Percentiles rank a stretch among this genome's conserved stretches.
Evolutionary conservation across 1,140 invertebrate genomes (phyloP).

Genomic region (Aphelenchoides besseyi): DNA sequence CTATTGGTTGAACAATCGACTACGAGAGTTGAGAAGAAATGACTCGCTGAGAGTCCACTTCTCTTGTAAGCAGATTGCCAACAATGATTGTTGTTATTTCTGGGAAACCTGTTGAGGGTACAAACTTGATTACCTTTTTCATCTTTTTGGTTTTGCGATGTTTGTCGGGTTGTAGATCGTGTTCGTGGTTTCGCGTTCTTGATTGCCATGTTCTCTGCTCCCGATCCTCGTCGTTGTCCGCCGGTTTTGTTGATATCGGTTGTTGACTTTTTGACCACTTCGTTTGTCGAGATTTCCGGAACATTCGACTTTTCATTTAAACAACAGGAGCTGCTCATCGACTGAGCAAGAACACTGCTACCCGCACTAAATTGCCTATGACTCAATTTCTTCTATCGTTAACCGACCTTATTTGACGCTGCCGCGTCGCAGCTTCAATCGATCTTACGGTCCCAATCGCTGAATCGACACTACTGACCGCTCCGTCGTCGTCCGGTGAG

Average conservation of each 20-base stretch:
- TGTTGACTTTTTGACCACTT: too few relatives aligned
- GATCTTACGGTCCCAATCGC: not conserved
- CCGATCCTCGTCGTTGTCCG: too few relatives aligned
- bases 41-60: too few relatives aligned
- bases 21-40: too few relatives aligned
- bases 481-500: not conserved
- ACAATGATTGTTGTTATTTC: too few relatives aligned
- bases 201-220: not conserved
- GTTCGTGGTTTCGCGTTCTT: not conserved
- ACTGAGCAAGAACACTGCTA: not conserved
- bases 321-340: not conserved
- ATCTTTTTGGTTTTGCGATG: not conserved
- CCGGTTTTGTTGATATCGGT: too few relatives aligned
- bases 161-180: not conserved
- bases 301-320: not conserved
- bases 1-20: too few relatives aligned
- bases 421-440: not conserved
- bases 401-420: not conserved
- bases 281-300: not conserved
- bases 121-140: not conserved
- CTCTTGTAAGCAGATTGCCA: too few relatives aligned
- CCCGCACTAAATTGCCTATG: not conserved
- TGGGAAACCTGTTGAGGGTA: too few relatives aligned
- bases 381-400: not conserved
- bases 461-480: not conserved